Evolutionary conservation across 2,888 invertebrate genomes (phyloP), one percentile per base, ranked within the genome.

Genomic region (Acanthopleura granulata): DNA sequence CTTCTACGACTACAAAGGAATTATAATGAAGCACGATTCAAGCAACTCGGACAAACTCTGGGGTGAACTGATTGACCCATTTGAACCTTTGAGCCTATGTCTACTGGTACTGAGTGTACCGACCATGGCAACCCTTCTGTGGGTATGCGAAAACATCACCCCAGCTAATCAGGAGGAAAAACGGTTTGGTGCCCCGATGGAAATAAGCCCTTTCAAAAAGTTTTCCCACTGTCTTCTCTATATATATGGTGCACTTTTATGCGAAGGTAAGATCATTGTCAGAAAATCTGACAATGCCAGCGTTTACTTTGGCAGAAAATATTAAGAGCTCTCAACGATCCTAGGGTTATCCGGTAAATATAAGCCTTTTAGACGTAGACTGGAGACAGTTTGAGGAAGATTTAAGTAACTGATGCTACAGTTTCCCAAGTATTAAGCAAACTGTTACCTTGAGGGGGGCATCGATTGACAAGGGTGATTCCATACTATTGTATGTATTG

Each of bases 1-100:
- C 29, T 75, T 72, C 57, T 51, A 73, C 30, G 75, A 75, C 30
- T 75, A 75, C 61, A 66, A 66, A 25, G 29, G 25, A 22, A 27
- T 66, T 6, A 66, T 66, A 22, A 22, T 66, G 29, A 66, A 66
- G 66, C 22, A 15, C 25, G 29, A 27, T 18, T 6, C 15, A 27
- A 22, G 25, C 6, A 16, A 22, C 27, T 14, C 25, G 1, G 22
- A 22, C 22, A 6, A 22, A 22, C 62, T n/a, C 6, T 57, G 57
- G 57, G 57, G 4, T n/a, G 22, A 22, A 22, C 14, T 66, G 22
- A 66, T 66, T 27, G 29, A 66, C 66, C 66, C 66, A 66, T 66
- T 66, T 27, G 12, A 66, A 3, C 16, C 16, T 6, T 3, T 27
- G 3, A 66, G 25, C 6, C 66, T 22, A 6, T 3, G 1, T 1